Conservation (phyloP, 2,113 vertebrate species). For the Paralichthys olivaceus region DNA sequence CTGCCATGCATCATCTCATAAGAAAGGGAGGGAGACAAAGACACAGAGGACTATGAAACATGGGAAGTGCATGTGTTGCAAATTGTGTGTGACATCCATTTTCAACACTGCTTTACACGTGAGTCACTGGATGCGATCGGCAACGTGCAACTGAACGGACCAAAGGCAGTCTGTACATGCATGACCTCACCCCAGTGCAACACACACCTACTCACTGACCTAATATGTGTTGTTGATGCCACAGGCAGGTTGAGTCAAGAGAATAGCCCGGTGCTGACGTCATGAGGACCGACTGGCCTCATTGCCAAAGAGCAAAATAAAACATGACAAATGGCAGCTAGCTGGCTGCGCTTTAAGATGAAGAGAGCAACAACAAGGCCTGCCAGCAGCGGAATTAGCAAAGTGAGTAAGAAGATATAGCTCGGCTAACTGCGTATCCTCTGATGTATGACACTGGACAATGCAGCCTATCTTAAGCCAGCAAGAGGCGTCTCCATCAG, state of each 20-base stretch:
- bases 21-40: neutral
- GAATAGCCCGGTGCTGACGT: conserved; percentile 58
- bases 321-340: conserved; percentile 73
- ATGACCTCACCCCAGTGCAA: conserved; percentile 44
- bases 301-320: conserved; percentile 54
- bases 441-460: conserved; percentile 46
- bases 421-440: conserved; percentile 35
- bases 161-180: conserved; percentile 16
- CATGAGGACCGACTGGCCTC: conserved; percentile 44
- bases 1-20: conserved; percentile 28
- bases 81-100: conserved; percentile 37
- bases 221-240: conserved; percentile 56
- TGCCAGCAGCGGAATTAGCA: conserved; percentile 65
- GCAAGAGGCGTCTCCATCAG: conserved; percentile 44
- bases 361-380: conserved; percentile 36
- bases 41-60: conserved; percentile 6
- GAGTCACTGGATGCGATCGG: conserved; percentile 34
- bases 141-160: conserved; percentile 18
- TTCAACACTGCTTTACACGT: conserved; percentile 28
- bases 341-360: conserved; percentile 48
- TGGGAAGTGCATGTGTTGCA: neutral
- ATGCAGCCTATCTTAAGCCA: conserved; percentile 25
- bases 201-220: conserved; percentile 38
- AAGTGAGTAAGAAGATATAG: conserved; percentile 62
- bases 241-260: conserved; percentile 54